Evolutionary conservation across 2,888 invertebrate species (phyloP).

Genomic region (Catocala nupta): DNA sequence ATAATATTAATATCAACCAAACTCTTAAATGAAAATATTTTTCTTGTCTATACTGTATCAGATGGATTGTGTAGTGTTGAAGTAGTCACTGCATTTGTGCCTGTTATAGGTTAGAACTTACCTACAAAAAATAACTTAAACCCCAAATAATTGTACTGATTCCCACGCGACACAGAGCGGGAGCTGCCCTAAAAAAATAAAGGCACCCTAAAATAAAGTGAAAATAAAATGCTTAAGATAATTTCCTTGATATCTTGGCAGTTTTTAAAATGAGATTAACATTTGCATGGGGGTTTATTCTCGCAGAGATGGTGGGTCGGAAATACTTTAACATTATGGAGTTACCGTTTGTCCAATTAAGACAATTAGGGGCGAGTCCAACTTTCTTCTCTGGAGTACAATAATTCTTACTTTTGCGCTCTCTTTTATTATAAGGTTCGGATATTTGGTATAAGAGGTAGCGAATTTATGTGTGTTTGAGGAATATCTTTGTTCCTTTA

Average conservation of each 20-base stretch:
- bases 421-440: constrained; percentile 20
- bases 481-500: too few species aligned
- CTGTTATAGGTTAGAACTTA: too few species aligned
- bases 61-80: too few species aligned
- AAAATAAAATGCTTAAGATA: not conserved
- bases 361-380: constrained; percentile 54
- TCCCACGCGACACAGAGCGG: too few species aligned
- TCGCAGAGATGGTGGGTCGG: not conserved
- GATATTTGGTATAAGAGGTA: constrained; percentile 2
- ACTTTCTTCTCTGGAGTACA: constrained; percentile 53
- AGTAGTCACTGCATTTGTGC: too few species aligned
- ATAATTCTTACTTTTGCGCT: constrained; percentile 59
- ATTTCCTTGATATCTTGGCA: not conserved
- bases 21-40: too few species aligned
- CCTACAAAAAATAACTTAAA: too few species aligned
- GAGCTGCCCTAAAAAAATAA: not conserved
- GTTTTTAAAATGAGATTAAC: constrained; percentile 7
- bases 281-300: constrained; percentile 15
- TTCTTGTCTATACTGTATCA: too few species aligned
- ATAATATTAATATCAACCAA: too few species aligned
- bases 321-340: constrained; percentile 28
- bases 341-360: constrained; percentile 59
- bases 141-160: too few species aligned
- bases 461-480: not conserved
- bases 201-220: not conserved